Evolutionary conservation across 2,888 invertebrate species (phyloP), one percentile per base, ranked within the genome.

Genomic region (Crossocerus cetratus): DNA sequence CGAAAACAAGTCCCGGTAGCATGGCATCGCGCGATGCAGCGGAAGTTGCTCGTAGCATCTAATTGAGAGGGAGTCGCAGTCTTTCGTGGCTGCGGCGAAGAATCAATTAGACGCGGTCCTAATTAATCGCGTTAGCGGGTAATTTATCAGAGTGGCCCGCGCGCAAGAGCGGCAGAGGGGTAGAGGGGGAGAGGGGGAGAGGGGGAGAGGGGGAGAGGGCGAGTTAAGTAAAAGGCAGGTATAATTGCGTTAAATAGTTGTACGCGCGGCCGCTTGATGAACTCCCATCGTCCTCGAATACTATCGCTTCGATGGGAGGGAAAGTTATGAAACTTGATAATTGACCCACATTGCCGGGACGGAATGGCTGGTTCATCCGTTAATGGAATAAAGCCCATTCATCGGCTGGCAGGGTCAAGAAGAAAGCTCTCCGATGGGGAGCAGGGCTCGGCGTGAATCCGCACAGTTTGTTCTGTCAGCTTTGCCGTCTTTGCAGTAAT

Each of bases 401-500:
- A 32, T 32, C 5, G 5, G 5, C 32, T 32, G 32, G 4, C 11
- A 5, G 32, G 1, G 11, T 2, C 1, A 32, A 16, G 56, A 42
- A 23, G 43, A 61, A 63, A 42, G 18, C n/a, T 22, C 45, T 57
- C 20, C 4, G 20, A 5, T 53, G 8, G 23, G 22, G 21, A 18
- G n/a, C n/a, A 18, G n/a, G 42, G 45, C 11, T 3, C 8, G 32
- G n/a, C 14, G 20, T 14, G 60, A 53, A 32, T 45, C 20, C 2
- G 62, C 23, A 49, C 32, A 53, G 23, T 62, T 62, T 67, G 64
- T 65, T 71, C 56, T 58, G 49, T 70, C 74, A 71, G 67, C 32
- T 53, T 58, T 62, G 65, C 64, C 58, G 66, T 44, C 61, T 62
- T 42, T 5, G 45, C 43, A 53, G 72, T 80, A 80, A 80, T 80